Base-by-base conservation (phyloP, 1,140 invertebrate species). In the Bombus difficillimus region DNA sequence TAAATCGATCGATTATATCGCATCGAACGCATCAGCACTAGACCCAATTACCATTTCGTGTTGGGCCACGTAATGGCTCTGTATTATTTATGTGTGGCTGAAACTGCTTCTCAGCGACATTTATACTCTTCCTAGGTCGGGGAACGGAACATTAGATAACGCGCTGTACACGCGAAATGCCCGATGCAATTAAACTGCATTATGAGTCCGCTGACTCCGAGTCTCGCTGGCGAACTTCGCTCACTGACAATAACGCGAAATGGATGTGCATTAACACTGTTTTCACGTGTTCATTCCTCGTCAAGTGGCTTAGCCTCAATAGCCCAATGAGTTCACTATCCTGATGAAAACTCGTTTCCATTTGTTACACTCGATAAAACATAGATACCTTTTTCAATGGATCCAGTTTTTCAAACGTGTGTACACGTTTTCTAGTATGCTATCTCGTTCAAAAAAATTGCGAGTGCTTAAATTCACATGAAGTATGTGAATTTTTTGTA, bases 241-340 rank as follows among this genome's bases (percentile, higher is more conserved):
- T 84, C 83, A 28, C 12, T 12, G 53, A 79, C 83, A 80, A 80
- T 84, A 84, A 72, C 66, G 62, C 25, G 68, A 72, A 84, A 84
- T 84, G 76, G 76, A 79, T 71, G 83, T 37, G 76, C 83, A 80
- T 84, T 84, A 84, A 79, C 8, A 25, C 15, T 47, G 37, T 78
- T 83, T 78, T 78, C 68, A 25, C 64, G 34, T 32, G 74, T 78
- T 69, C 74, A 64, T 83, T 83, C 32, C n/a, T 28, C 75, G 25
- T 37, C 71, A 66, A 83, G 59, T 76, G 43, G 64, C 74, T 68
- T 15, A 22, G 41, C 71, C 34, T 37, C 57, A 10, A 74, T 47
- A 75, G 47, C 71, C n/a, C 10, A 28, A 22, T 34, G 39, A 62
- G 73, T 68, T 66, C 43, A 8, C 41, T 28, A 2, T 28, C 3